These are phyloP conservation scores for Staurois parvus DNA, from an alignment of 2,797 vertebrate genomes.

Conservation along the genomic window DNA sequence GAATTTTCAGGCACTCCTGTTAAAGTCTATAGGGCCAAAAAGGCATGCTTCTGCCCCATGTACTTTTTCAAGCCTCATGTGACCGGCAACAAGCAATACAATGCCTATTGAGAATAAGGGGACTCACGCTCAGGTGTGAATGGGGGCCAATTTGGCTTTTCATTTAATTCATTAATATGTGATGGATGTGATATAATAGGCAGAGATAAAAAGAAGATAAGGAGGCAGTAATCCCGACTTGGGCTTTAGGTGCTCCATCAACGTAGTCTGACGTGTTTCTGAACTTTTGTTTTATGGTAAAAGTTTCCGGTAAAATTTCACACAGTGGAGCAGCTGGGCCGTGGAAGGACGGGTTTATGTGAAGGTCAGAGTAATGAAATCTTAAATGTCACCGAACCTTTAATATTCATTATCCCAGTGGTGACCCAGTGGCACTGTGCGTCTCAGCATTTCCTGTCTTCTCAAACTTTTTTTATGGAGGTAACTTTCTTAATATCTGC, in stretches of 20 bases:
- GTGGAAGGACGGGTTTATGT: constrained; percentile 35
- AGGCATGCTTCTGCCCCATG: too few relatives aligned
- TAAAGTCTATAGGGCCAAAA: too few relatives aligned
- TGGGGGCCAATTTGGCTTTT: too few relatives aligned
- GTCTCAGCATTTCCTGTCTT: neutral
- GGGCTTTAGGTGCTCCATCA: neutral
- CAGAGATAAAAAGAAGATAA: too few relatives aligned
- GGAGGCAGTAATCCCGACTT: neutral
- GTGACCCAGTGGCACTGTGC: constrained; percentile 39
- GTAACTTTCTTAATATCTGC: too few relatives aligned
- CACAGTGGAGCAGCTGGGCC: constrained; percentile 37
- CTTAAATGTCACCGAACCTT: constrained; percentile 62
- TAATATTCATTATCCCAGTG: constrained; percentile 59
- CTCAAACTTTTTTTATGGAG: neutral
- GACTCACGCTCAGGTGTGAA: too few relatives aligned
- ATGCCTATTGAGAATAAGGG: too few relatives aligned
- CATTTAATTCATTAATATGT: too few relatives aligned
- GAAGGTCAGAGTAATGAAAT: constrained; percentile 57
- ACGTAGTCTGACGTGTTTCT: neutral
- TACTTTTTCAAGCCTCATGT: too few relatives aligned
- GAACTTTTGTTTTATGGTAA: neutral
- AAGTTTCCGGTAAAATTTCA: constrained; percentile 21
- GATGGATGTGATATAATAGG: too few relatives aligned
- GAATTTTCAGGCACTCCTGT: too few relatives aligned
- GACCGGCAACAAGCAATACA: too few relatives aligned